phyloP scores from a whole-genome alignment of 2,888 invertebrate genomes.

The Xestia xanthographa region DNA sequence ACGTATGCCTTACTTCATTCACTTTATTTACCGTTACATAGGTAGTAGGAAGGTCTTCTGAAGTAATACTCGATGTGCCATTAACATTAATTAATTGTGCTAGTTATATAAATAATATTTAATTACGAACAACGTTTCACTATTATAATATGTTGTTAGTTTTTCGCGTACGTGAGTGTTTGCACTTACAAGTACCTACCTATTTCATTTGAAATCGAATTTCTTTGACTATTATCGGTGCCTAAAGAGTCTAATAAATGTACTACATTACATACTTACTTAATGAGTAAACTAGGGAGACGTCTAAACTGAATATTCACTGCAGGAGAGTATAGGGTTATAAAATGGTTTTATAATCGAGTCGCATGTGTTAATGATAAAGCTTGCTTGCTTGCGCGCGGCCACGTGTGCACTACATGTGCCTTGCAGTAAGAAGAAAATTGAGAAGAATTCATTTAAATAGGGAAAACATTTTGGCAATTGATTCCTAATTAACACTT shows the following conservation, averaged over 20 bases:
- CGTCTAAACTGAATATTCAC: background rate
- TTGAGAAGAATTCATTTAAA: background rate
- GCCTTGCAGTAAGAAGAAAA: background rate
- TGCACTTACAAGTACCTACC: background rate
- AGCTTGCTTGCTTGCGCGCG: background rate
- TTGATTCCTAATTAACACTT: background rate
- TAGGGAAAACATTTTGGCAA: background rate
- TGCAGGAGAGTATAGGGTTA: background rate
- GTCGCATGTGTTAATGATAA: background rate
- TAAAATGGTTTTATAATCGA: background rate
- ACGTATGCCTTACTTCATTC: background rate
- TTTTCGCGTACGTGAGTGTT: background rate
- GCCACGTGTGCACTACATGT: background rate
- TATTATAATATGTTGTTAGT: background rate
- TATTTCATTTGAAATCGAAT: background rate
- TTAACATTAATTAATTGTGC: background rate
- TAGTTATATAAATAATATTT: background rate
- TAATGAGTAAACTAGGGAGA: background rate
- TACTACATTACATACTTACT: too few species aligned
- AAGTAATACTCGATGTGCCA: background rate
- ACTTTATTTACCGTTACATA: background rate
- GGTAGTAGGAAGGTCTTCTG: background rate
- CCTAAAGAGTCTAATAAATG: background rate
- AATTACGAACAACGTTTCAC: background rate
- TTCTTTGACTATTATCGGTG: background rate